phyloP scores from a whole-genome alignment of 2,113 vertebrate species.

The Genyomyrus donnyi region DNA sequence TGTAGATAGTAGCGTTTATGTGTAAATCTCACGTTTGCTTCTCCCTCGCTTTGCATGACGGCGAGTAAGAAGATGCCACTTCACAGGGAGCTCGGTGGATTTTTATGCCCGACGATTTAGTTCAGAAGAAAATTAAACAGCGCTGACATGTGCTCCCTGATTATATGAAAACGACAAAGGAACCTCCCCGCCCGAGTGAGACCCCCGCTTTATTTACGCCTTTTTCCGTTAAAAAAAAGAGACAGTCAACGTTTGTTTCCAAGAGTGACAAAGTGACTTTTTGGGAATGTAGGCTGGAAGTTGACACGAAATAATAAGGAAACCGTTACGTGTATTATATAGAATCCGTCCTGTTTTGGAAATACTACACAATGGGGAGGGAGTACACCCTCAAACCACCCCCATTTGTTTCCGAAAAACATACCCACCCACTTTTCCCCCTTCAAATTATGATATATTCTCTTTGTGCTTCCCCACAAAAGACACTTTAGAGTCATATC shows the following conservation, averaged over 20 bases:
- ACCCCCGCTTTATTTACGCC: not conserved
- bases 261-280: not conserved
- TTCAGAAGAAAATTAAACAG: not conserved
- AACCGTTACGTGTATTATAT: not conserved
- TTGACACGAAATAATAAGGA: not conserved
- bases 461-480: not conserved
- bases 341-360: not conserved
- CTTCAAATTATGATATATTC: not conserved
- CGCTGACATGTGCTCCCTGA: not conserved
- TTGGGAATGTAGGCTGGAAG: not conserved
- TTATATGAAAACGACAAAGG: slow-evolving; percentile 3
- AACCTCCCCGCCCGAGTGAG: not conserved
- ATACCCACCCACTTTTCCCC: not conserved
- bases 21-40: not conserved
- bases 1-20: not conserved
- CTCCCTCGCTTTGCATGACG: not conserved
- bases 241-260: not conserved
- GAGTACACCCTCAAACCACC: not conserved
- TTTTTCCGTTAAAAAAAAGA: not conserved
- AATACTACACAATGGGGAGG: not conserved
- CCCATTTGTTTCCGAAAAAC: slow-evolving; percentile 5
- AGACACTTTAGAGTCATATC: not conserved
- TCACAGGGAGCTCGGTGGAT: not conserved
- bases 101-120: not conserved
- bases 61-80: slow-evolving; percentile 1